These are phyloP conservation scores for Fringilla coelebs DNA, from an alignment of 2,797 vertebrate species.

Conservation along the genomic window DNA sequence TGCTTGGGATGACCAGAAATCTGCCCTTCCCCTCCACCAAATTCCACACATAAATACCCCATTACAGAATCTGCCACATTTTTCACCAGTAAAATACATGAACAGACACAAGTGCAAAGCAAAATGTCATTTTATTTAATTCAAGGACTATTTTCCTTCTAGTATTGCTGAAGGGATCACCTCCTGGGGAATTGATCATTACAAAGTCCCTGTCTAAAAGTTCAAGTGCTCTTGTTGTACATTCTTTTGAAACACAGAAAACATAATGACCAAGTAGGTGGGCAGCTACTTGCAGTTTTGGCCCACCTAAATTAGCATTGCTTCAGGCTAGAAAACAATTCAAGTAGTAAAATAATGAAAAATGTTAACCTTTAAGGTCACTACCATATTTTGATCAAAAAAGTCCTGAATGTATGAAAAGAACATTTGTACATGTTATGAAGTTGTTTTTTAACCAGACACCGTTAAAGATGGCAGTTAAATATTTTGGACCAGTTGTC, in stretches of 20 bases:
- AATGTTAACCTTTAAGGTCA: conserved; percentile 69
- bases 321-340: conserved; percentile 69
- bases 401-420: conserved; percentile 65
- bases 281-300: conserved; percentile 61
- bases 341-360: conserved; percentile 63
- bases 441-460: conserved; percentile 56
- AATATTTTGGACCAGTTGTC: conserved; percentile 64
- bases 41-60: neutral
- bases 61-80: neutral
- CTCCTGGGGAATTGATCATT: conserved; percentile 67
- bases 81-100: neutral
- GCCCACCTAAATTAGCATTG: conserved; percentile 59
- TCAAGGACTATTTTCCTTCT: conserved; percentile 70
- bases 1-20: neutral
- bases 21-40: neutral
- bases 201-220: conserved; percentile 72
- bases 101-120: conserved; percentile 59
- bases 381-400: conserved; percentile 67
- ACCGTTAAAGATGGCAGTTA: conserved; percentile 42
- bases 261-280: conserved; percentile 69
- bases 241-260: conserved; percentile 73
- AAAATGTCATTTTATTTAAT: conserved; percentile 74
- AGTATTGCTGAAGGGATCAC: conserved; percentile 72
- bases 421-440: conserved; percentile 52
- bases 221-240: conserved; percentile 75